Conservation (phyloP, 2,113 vertebrate genomes). For the Nibea coibor region DNA sequence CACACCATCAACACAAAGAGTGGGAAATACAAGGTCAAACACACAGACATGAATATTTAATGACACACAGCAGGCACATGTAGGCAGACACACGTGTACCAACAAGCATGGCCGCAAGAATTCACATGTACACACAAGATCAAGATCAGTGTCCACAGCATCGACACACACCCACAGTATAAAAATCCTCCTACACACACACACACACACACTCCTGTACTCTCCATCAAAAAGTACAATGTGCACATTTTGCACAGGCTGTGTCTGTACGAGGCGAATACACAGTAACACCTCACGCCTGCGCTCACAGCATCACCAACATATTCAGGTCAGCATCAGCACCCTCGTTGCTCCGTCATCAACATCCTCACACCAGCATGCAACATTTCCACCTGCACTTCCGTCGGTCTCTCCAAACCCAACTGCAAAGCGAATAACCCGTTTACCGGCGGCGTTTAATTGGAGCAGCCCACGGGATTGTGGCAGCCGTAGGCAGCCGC, state of each 20-base stretch:
- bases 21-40: slow-evolving; percentile 68
- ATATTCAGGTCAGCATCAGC: slow-evolving; percentile 69
- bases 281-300: slow-evolving; percentile 18
- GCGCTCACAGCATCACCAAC: slow-evolving; percentile 34
- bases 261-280: slow-evolving; percentile 12
- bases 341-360: slow-evolving; percentile 18
- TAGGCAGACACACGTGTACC: slow-evolving; percentile 67
- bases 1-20: not conserved
- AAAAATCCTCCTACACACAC: not conserved
- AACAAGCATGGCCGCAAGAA: slow-evolving; percentile 66
- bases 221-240: slow-evolving; percentile 7
- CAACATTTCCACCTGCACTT: slow-evolving; percentile 19
- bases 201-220: slow-evolving; percentile 1
- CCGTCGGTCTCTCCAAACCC: not conserved
- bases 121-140: slow-evolving; percentile 53
- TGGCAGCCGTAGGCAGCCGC: slow-evolving; percentile 62
- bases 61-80: slow-evolving; percentile 63
- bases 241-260: not conserved
- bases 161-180: slow-evolving; percentile 24
- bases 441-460: slow-evolving; percentile 67
- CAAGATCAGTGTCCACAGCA: slow-evolving; percentile 7
- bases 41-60: slow-evolving; percentile 57
- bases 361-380: slow-evolving; percentile 44
- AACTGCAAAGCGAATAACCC: not conserved
- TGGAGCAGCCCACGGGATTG: slow-evolving; percentile 49